Evolutionary conservation across 2,797 vertebrate genomes (phyloP).

Genomic region (Lepidocolaptes lacrymiger): DNA sequence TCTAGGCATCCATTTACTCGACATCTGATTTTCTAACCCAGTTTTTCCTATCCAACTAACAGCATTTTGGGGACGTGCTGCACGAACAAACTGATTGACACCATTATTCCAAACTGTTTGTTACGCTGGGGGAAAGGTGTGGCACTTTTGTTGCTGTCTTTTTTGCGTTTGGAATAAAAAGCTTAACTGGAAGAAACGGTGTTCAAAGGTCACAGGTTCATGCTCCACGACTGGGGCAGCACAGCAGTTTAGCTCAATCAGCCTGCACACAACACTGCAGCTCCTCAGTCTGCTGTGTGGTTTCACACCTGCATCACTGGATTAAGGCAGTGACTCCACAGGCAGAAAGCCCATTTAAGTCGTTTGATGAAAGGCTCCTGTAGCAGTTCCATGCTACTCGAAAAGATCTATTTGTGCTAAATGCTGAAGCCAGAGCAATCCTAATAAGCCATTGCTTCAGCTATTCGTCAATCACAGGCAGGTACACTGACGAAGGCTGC

Average conservation of each 20-base stretch:
- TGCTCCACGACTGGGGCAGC: accelerated
- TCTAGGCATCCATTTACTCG: neutral
- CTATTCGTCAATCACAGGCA: neutral
- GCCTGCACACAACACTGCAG: neutral
- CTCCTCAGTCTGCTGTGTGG: neutral
- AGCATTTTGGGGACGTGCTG: neutral
- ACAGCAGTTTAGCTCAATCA: neutral
- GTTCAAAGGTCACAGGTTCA: neutral
- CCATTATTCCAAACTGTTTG: neutral
- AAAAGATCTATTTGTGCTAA: neutral
- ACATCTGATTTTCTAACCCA: neutral
- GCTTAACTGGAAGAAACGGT: neutral
- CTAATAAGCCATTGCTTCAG: neutral
- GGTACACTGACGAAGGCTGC: neutral
- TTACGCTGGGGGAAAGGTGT: neutral
- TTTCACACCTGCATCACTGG: neutral
- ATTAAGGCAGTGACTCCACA: neutral
- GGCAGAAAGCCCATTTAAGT: neutral
- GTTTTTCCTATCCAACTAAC: neutral
- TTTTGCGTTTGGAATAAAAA: neutral
- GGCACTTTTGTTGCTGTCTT: accelerated
- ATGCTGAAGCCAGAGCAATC: neutral
- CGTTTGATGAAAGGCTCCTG: neutral
- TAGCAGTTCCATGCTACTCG: neutral
- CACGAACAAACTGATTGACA: neutral